A percentile compares a stretch with the other conserved stretches of the same genome.
Conservation (phyloP, 1,140 invertebrate genomes). For the Bombus terrestris region DNA sequence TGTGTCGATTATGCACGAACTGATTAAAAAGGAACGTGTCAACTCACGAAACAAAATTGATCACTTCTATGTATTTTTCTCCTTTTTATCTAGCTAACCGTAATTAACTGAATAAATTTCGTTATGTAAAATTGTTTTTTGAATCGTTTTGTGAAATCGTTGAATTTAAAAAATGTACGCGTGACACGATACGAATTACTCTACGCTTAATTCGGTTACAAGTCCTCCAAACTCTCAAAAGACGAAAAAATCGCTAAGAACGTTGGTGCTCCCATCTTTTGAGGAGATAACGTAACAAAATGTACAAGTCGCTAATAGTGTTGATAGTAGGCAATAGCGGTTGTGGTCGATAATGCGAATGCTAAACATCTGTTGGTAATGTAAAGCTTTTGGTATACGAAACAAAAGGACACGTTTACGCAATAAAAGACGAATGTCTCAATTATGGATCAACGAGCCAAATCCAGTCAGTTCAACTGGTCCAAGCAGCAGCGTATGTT, state of each 20-base stretch:
- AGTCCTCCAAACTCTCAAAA: not conserved
- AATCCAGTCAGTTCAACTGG: not conserved
- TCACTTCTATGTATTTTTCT: not conserved
- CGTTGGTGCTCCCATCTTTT: conserved; percentile 48
- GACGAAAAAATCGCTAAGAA: not conserved
- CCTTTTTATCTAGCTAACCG: no score
- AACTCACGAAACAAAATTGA: not conserved
- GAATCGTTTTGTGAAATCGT: no score
- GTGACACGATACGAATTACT: not conserved
- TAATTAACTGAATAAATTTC: no score
- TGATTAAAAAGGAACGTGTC: not conserved
- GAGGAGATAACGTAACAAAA: not conserved
- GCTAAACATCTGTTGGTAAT: conserved; percentile 37
- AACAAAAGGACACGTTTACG: not conserved
- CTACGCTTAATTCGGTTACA: not conserved
- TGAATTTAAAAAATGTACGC: no score
- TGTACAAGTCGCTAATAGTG: not conserved
- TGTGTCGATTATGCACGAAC: no score
- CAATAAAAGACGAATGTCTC: not conserved
- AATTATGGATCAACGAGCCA: not conserved
- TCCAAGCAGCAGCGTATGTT: not conserved
- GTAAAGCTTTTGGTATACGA: not conserved
- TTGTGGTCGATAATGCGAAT: conserved; percentile 47
- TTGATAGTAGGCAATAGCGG: conserved; percentile 20
- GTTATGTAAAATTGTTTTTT: no score